A percentile compares a stretch with the other conserved stretches of the same genome.
Evolutionary conservation across 2,113 vertebrate genomes (phyloP).

Genomic region (Symphodus melops): DNA sequence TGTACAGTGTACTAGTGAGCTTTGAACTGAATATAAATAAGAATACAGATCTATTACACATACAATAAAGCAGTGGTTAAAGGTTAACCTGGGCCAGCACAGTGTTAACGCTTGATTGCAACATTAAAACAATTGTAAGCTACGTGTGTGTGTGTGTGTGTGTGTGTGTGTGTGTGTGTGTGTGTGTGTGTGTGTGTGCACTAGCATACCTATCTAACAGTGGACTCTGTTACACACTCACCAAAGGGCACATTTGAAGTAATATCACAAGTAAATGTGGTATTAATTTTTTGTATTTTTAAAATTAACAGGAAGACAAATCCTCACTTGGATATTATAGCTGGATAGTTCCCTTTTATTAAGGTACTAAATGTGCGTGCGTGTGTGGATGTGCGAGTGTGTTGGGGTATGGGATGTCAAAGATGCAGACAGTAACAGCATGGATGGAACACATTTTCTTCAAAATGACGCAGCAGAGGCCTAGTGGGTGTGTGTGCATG

Average conservation of each 20-base stretch:
- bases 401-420: constrained; percentile 10
- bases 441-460: constrained; percentile 37
- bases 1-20: no score
- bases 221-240: no score
- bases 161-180: no score
- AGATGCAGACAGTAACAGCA: constrained; percentile 25
- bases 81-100: constrained; percentile 18
- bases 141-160: neutral
- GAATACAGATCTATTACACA: neutral
- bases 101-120: neutral
- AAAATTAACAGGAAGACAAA: no score
- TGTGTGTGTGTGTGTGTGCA: no score
- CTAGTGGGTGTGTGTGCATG: constrained; percentile 22
- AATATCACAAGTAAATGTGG: no score
- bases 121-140: constrained; percentile 12
- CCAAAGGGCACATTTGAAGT: no score
- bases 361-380: no score
- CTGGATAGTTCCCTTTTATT: no score
- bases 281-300: no score
- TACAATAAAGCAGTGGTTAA: constrained; percentile 35
- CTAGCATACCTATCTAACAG: no score
- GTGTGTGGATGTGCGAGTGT: neutral
- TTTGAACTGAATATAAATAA: constrained; percentile 10
- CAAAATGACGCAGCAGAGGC: constrained; percentile 46
- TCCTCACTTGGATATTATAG: no score